Evolutionary conservation across 2,113 vertebrate genomes (phyloP).

Genomic region (Vulpes vulpes): DNA sequence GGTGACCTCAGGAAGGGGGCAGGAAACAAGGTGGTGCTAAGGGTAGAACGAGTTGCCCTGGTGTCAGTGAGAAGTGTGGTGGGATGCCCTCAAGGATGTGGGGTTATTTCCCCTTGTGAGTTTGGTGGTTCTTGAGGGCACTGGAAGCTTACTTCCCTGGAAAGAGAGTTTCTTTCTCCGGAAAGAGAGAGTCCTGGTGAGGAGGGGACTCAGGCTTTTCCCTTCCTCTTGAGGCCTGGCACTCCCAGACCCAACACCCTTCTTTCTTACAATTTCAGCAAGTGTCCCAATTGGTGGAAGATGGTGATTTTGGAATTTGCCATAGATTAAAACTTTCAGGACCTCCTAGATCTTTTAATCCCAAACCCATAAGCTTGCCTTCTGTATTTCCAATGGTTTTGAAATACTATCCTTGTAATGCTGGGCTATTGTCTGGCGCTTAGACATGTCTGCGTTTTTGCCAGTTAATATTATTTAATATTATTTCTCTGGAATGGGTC

Average conservation of each 20-base stretch:
- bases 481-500: background rate
- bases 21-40: background rate
- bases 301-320: background rate
- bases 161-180: too few relatives aligned
- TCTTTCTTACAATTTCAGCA: background rate
- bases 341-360: background rate
- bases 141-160: background rate
- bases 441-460: constrained; percentile 7
- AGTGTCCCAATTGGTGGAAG: background rate
- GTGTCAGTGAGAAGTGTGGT: fast-evolving
- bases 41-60: background rate
- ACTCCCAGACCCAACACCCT: background rate
- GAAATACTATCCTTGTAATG: background rate
- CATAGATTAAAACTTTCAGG: background rate
- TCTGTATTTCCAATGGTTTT: background rate
- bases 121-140: background rate
- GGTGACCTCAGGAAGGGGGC: background rate
- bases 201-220: background rate
- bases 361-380: background rate
- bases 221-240: background rate
- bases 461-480: constrained; percentile 9
- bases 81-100: background rate
- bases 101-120: background rate
- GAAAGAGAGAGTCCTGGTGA: background rate
- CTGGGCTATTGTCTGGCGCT: constrained; percentile 3